Conservation (phyloP, 1,140 invertebrate genomes). For the Antheraea mylitta region DNA sequence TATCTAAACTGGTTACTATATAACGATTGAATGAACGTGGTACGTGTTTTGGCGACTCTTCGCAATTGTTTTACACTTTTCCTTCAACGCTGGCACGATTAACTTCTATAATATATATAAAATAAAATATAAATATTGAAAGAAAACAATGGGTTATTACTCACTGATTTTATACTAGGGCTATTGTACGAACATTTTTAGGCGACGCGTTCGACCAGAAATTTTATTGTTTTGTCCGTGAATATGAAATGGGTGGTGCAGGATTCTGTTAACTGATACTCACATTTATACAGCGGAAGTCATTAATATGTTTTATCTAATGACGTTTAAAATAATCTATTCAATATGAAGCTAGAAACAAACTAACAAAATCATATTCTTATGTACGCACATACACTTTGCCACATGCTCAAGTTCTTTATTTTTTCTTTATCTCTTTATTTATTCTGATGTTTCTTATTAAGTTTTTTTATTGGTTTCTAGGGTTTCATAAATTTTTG, state of each 20-base stretch:
- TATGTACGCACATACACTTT: too few species aligned
- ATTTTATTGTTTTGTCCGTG: conserved; percentile 32
- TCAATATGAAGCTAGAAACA: too few species aligned
- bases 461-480: too few species aligned
- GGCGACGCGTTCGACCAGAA: conserved; percentile 21
- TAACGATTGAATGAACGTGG: conserved; percentile 65
- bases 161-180: conserved; percentile 18
- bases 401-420: too few species aligned
- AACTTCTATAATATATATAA: conserved; percentile 14
- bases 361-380: too few species aligned
- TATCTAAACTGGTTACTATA: conserved; percentile 37
- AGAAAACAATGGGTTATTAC: conserved; percentile 12
- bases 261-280: conserved; percentile 16
- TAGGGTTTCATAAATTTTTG: too few species aligned
- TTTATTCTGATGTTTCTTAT: too few species aligned
- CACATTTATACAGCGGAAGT: not conserved
- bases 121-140: conserved; percentile 4
- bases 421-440: too few species aligned
- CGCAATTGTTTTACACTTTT: conserved; percentile 58
- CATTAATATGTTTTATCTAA: too few species aligned
- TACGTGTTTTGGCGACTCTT: conserved; percentile 69
- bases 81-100: conserved; percentile 15
- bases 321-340: too few species aligned
- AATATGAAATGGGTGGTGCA: conserved; percentile 24
- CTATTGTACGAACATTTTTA: conserved; percentile 24